phyloP scores from a whole-genome alignment of 1,140 invertebrate species.

The Macrotrachela quadricornifera region DNA sequence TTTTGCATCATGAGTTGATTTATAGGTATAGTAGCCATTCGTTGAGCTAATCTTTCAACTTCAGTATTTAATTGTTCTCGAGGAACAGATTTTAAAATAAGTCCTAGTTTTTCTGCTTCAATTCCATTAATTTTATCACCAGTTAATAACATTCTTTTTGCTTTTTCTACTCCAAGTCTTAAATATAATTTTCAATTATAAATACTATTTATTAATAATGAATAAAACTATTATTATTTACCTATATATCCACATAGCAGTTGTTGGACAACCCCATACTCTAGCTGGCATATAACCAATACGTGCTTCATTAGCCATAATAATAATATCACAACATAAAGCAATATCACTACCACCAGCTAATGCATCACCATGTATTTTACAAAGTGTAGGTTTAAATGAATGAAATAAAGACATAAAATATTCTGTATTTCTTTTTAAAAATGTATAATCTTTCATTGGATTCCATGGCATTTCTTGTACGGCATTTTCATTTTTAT shows the following conservation, averaged over 20 bases:
- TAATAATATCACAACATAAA: conserved; percentile 13
- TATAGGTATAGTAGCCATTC: conserved; percentile 12
- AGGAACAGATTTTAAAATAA: conserved; percentile 12
- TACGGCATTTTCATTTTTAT: conserved; percentile 1
- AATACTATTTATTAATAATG: too few relatives aligned
- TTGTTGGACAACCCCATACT: conserved; percentile 17
- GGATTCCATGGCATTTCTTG: conserved; percentile 16
- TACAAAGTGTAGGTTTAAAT: conserved; percentile 12
- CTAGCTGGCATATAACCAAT: conserved; percentile 15
- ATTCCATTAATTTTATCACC: conserved; percentile 13
- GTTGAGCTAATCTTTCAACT: conserved; percentile 11
- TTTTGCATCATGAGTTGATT: conserved; percentile 17
- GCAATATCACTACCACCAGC: conserved; percentile 16
- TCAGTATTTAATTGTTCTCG: conserved; percentile 10
- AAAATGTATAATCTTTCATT: conserved; percentile 11
- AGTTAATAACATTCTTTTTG: conserved; percentile 14
- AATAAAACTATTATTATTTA: too few relatives aligned
- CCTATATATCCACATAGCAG: conserved; percentile 14
- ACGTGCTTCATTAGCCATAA: conserved; percentile 11
- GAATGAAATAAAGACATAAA: conserved; percentile 16
- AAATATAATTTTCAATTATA: too few relatives aligned
- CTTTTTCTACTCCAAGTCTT: conserved; percentile 13
- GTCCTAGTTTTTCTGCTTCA: conserved; percentile 13
- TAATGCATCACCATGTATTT: conserved; percentile 14
- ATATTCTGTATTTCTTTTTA: conserved; percentile 9